Evolutionary conservation across 2,888 invertebrate species (phyloP).

Genomic region (Eutolmus rufibarbis): DNA sequence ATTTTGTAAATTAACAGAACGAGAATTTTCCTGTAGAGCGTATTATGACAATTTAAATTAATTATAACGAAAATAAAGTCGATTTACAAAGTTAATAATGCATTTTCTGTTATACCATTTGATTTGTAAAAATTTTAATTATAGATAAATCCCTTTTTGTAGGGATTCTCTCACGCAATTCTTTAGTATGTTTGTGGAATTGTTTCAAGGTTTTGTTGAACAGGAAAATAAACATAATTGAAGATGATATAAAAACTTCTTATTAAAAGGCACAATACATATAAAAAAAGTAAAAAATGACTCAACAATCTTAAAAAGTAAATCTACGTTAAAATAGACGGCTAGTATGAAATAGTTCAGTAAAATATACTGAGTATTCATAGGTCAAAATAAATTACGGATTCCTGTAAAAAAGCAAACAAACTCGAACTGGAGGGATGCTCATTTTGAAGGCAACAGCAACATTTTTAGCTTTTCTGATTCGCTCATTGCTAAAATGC

Average conservation of each 20-base stretch:
- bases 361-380: neutral
- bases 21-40: neutral
- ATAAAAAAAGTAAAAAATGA: neutral
- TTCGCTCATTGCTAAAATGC: conserved; percentile 58
- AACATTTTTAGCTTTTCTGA: conserved; percentile 63
- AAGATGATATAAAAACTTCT: neutral
- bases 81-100: neutral
- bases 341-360: neutral
- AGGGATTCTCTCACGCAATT: no score
- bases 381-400: neutral
- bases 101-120: neutral
- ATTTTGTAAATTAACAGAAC: neutral
- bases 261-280: neutral
- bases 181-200: no score
- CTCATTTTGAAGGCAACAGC: conserved; percentile 60
- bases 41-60: neutral
- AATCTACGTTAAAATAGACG: neutral
- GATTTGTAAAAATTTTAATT: neutral
- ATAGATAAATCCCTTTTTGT: neutral
- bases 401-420: neutral
- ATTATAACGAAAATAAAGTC: neutral
- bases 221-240: neutral
- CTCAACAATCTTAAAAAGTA: neutral
- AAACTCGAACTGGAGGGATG: neutral
- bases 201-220: no score